Percentiles rank a stretch among this genome's conserved stretches.
Conservation (phyloP, 1,140 invertebrate species). For the Harpegnathos saltator region DNA sequence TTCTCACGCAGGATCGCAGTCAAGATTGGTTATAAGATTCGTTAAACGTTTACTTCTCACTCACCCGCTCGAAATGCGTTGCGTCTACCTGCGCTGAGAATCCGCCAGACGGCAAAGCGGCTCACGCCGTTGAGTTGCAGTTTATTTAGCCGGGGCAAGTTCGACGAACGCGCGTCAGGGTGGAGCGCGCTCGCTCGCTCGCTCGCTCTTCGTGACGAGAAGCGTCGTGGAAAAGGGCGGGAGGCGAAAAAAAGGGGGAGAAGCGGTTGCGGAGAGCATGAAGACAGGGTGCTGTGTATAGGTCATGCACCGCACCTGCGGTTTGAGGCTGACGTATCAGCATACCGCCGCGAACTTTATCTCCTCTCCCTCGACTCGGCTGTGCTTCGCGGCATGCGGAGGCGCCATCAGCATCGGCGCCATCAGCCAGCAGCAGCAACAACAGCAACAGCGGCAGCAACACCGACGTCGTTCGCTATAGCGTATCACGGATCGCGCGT, state of each 20-base stretch:
- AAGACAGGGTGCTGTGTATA: conserved; percentile 27
- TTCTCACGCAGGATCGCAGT: too few species aligned
- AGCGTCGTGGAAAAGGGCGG: neutral
- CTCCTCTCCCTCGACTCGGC: conserved; percentile 32
- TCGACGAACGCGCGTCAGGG: conserved; percentile 46
- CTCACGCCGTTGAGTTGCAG: conserved; percentile 74
- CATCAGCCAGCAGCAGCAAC: conserved; percentile 27
- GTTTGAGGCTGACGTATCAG: conserved; percentile 74
- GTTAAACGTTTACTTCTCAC: neutral
- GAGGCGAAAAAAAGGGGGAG: neutral
- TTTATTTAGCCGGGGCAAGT: conserved; percentile 81
- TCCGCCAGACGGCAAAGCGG: conserved; percentile 61
- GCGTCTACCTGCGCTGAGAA: conserved; percentile 42
- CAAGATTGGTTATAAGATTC: too few species aligned
- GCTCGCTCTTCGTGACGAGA: conserved; percentile 46
- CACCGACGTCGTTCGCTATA: conserved; percentile 23
- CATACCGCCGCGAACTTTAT: conserved; percentile 78
- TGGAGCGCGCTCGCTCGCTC: conserved; percentile 62
- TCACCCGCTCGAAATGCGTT: neutral
- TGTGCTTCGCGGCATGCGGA: neutral
- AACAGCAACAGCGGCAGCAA: conserved; percentile 16
- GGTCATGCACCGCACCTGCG: conserved; percentile 72
- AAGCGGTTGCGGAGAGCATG: neutral
- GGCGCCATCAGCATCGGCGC: conserved; percentile 45
- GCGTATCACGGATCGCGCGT: conserved; percentile 47